phyloP scores from a whole-genome alignment of 2,797 vertebrate genomes.

The Coregonus sp. region DNA sequence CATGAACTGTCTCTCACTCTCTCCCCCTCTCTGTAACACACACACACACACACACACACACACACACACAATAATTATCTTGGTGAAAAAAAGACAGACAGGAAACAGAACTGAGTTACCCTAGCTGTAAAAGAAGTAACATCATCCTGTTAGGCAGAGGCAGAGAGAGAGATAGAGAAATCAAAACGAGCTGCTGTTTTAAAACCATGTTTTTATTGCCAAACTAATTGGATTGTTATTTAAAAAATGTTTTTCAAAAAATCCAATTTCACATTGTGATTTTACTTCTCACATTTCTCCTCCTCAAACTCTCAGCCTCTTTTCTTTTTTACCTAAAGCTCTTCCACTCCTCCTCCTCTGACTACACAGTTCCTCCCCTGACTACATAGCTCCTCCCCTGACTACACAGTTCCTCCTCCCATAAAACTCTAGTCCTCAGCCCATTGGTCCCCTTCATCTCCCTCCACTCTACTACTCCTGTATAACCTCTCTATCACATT shows the following conservation, averaged over 20 bases:
- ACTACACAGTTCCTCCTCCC: constrained; percentile 8
- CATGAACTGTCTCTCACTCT: constrained; percentile 58
- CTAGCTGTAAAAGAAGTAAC: constrained; percentile 29
- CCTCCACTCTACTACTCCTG: neutral
- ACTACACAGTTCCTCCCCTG: too few species aligned
- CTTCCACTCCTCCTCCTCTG: neutral
- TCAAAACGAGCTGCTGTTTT: neutral
- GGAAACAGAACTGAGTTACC: constrained; percentile 61
- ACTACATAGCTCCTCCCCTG: too few species aligned
- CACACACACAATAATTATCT: constrained; percentile 37
- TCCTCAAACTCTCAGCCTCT: neutral
- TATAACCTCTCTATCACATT: neutral
- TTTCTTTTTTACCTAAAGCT: neutral
- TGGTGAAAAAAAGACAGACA: constrained; percentile 42
- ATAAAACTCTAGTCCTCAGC: neutral
- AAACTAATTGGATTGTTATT: neutral
- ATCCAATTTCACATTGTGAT: neutral
- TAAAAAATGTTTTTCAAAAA: neutral
- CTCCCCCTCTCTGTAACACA: constrained; percentile 7
- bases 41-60: too few species aligned
- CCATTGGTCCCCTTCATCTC: neutral
- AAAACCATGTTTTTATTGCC: neutral
- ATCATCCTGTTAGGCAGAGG: constrained; percentile 30
- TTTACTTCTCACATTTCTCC: neutral
- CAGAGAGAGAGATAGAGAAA: neutral